These are phyloP conservation scores for Labeo catla DNA, from an alignment of 2,113 vertebrate genomes.

Conservation along the genomic window DNA sequence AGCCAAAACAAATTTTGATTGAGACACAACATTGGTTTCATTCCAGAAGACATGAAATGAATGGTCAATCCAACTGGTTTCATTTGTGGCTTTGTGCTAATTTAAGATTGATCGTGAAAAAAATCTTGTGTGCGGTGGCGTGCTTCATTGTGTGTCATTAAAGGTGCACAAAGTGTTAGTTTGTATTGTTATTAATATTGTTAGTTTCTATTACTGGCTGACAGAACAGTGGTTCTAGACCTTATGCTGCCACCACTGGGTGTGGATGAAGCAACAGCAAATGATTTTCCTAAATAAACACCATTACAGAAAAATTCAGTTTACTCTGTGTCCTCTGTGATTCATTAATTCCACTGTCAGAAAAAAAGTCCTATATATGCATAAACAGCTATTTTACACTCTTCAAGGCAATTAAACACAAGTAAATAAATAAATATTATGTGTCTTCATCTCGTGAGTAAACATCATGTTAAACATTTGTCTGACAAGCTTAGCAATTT, in stretches of 20 bases:
- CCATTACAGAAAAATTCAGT: not conserved
- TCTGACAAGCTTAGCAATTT: not conserved
- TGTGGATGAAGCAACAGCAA: not conserved
- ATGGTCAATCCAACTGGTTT: slow-evolving; percentile 74
- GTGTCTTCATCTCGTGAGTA: not conserved
- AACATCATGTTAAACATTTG: not conserved
- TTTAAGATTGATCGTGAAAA: not conserved
- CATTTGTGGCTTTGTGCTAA: not conserved
- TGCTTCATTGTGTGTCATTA: not conserved
- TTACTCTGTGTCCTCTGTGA: not conserved
- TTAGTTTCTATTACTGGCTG: not conserved
- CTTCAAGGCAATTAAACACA: not conserved
- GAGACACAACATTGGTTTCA: slow-evolving; percentile 59
- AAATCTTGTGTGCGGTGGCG: not conserved
- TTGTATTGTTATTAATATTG: too few relatives aligned
- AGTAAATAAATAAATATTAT: too few relatives aligned
- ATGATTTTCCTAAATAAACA: not conserved
- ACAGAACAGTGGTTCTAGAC: not conserved
- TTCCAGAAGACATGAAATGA: slow-evolving; percentile 69
- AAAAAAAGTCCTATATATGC: not conserved
- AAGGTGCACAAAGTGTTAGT: not conserved
- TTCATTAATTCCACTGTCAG: not conserved
- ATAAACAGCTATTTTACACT: too few relatives aligned
- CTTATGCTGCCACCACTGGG: not conserved
- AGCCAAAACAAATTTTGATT: slow-evolving; percentile 48